Conservation (phyloP, 2,888 invertebrate species). For the Nomada fabriciana region DNA sequence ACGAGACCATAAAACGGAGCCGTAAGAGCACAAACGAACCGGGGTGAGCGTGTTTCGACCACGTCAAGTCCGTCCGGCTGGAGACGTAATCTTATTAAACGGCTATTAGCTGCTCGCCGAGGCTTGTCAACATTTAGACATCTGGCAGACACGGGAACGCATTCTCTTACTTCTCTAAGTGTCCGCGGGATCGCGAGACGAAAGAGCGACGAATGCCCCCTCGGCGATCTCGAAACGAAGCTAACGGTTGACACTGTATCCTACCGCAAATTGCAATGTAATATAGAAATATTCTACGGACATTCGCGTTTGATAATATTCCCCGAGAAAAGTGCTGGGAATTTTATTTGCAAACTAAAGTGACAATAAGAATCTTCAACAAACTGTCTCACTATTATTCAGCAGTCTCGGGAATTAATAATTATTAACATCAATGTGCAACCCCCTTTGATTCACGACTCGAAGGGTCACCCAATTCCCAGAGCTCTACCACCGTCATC, state of each 20-base stretch:
- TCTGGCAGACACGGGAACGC: conserved; percentile 82
- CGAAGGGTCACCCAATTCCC: not conserved
- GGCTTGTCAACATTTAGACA: conserved; percentile 84
- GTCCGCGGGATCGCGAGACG: conserved; percentile 68
- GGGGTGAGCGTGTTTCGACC: conserved; percentile 78
- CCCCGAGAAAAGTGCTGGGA: too few species aligned
- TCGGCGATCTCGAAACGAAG: conserved; percentile 8
- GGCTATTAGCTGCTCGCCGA: conserved; percentile 83
- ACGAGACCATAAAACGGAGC: conserved; percentile 76
- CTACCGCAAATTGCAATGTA: not conserved
- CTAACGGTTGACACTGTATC: conserved; percentile 3
- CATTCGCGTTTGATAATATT: too few species aligned
- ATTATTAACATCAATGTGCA: not conserved
- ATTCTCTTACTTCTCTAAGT: conserved; percentile 77
- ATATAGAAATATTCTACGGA: not conserved
- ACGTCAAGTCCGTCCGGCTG: conserved; percentile 80
- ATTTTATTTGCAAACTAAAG: too few species aligned
- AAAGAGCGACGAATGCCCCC: conserved; percentile 3
- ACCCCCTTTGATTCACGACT: not conserved
- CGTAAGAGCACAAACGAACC: conserved; percentile 74
- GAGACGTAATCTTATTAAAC: conserved; percentile 84
- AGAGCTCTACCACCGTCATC: not conserved
- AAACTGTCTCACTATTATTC: too few species aligned
- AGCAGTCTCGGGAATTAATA: too few species aligned
- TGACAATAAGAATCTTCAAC: too few species aligned